Evolutionary conservation across 2,888 invertebrate species (phyloP).

Genomic region (Volucella bombylans): DNA sequence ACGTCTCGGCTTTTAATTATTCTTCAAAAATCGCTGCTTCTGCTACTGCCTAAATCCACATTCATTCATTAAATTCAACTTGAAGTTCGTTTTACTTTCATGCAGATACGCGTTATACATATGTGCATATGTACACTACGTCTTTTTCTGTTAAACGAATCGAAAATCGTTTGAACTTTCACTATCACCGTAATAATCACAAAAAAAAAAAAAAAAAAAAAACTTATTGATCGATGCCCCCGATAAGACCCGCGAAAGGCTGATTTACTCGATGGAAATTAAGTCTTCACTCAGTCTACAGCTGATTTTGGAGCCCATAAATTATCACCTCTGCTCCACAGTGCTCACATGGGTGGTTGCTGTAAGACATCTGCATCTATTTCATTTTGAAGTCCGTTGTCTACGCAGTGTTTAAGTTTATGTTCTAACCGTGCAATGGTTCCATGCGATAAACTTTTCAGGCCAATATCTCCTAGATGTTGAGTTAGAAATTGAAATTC

Average conservation of each 20-base stretch:
- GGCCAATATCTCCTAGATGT: slow-evolving; percentile 7
- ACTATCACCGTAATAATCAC: slow-evolving; percentile 69
- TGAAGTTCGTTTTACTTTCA: slow-evolving; percentile 64
- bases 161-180: slow-evolving; percentile 58
- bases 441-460: slow-evolving; percentile 46
- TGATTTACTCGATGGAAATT: slow-evolving; percentile 12
- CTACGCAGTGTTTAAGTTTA: background rate
- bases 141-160: slow-evolving; percentile 55
- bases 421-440: slow-evolving; percentile 44
- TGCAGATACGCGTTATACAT: slow-evolving; percentile 22
- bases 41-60: slow-evolving; percentile 43
- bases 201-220: too few relatives aligned
- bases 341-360: too few relatives aligned
- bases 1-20: slow-evolving; percentile 56
- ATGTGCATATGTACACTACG: background rate
- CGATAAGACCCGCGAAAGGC: slow-evolving; percentile 11
- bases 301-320: slow-evolving; percentile 1
- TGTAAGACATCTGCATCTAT: too few relatives aligned
- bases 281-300: slow-evolving; percentile 16
- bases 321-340: slow-evolving; percentile 3
- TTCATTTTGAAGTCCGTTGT: too few relatives aligned
- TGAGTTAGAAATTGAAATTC: slow-evolving; percentile 42
- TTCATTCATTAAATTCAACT: slow-evolving; percentile 63
- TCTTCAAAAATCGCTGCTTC: slow-evolving; percentile 2
- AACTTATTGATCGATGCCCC: slow-evolving; percentile 62